Conservation (phyloP, 2,113 vertebrate genomes). For the Stictonetta naevosa region DNA sequence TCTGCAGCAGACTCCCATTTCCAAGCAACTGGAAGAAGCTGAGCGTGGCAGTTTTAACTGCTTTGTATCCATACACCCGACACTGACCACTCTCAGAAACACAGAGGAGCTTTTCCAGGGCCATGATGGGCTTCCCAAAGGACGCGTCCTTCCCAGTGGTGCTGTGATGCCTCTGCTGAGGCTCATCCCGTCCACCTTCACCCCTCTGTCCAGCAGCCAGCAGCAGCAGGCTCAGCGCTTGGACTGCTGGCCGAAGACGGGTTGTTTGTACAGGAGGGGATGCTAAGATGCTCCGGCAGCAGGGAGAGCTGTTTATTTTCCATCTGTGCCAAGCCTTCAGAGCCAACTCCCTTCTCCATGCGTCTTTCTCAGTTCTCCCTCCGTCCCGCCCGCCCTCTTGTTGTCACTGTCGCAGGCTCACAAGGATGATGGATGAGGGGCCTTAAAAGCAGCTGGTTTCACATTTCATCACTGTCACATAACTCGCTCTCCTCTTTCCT, state of each 20-base stretch:
- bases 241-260: fast-evolving
- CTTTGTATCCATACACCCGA: neutral
- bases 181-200: neutral
- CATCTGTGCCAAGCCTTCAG: neutral
- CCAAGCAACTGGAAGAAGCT: conserved; percentile 12
- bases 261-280: neutral
- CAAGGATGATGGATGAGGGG: conserved; percentile 61
- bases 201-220: neutral
- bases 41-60: neutral
- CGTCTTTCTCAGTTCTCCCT: conserved; percentile 18
- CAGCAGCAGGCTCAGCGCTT: too few relatives aligned
- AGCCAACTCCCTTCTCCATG: neutral
- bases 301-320: conserved; percentile 16
- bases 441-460: conserved; percentile 59
- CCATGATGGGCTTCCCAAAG: neutral
- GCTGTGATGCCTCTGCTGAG: neutral
- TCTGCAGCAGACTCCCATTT: fast-evolving
- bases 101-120: neutral
- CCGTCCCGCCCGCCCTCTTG: neutral
- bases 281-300: neutral
- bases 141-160: neutral
- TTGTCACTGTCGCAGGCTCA: conserved; percentile 36
- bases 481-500: conserved; percentile 2
- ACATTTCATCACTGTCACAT: conserved; percentile 55
- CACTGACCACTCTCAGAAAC: neutral